Conservation (phyloP, 2,797 vertebrate species). For the Ctenochaetus hawaiiensis region DNA sequence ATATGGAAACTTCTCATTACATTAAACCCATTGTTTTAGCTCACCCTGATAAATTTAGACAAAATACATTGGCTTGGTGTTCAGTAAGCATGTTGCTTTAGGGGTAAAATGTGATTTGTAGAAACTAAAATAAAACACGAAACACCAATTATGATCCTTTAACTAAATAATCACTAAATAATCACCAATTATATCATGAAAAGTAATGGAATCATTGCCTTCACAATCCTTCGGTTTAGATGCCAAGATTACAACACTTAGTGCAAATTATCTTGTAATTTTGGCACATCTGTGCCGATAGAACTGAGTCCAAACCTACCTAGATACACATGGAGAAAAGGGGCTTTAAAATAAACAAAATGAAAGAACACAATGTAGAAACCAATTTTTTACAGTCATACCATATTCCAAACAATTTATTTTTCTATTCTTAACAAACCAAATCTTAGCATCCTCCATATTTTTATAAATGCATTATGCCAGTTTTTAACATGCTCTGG, state of each 20-base stretch:
- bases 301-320: constrained; percentile 1
- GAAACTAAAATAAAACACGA: background rate
- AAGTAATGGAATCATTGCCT: background rate
- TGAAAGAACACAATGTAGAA: constrained; percentile 10
- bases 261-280: constrained; percentile 7
- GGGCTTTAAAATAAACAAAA: constrained; percentile 1
- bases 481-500: constrained; percentile 3
- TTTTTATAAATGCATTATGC: constrained; percentile 3
- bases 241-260: background rate
- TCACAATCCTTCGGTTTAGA: constrained; percentile 6
- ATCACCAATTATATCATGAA: constrained; percentile 9
- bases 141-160: constrained; percentile 31
- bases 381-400: background rate
- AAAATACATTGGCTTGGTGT: constrained; percentile 4
- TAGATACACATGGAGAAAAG: background rate
- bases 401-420: constrained; percentile 1
- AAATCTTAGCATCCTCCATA: constrained; percentile 7
- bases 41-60: background rate
- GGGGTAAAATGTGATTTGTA: background rate
- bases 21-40: background rate
- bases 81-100: background rate
- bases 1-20: background rate
- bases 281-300: background rate
- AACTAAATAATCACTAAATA: constrained; percentile 15
- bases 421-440: constrained; percentile 21